These are phyloP conservation scores for Pantherophis guttatus DNA, from an alignment of 2,113 vertebrate genomes.

Conservation along the genomic window DNA sequence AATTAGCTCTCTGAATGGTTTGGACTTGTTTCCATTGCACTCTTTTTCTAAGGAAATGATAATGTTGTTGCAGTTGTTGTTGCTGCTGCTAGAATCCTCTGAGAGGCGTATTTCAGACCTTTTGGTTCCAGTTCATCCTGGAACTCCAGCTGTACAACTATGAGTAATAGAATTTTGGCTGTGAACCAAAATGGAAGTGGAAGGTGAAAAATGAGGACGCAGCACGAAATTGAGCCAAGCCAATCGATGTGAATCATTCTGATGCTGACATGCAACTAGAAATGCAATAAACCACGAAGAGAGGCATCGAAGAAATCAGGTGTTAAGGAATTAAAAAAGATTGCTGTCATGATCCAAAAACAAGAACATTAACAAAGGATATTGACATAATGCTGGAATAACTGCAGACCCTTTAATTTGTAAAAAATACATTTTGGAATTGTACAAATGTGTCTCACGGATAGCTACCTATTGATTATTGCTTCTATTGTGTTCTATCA, in stretches of 20 bases:
- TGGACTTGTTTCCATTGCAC: not conserved
- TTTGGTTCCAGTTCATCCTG: not conserved
- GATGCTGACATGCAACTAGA: not conserved
- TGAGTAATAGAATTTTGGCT: conserved; percentile 36
- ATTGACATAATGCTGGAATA: conserved; percentile 5
- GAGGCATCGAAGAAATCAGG: not conserved
- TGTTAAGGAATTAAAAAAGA: not conserved
- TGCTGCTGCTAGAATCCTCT: rapidly evolving
- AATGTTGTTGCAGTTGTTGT: not conserved
- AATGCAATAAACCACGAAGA: conserved; percentile 16
- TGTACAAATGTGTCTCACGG: not conserved
- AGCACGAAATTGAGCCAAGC: conserved; percentile 33
- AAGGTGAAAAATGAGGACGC: conserved; percentile 27
- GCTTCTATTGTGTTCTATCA: not conserved
- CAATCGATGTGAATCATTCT: conserved; percentile 39
- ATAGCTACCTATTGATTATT: not conserved
- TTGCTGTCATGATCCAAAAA: not conserved
- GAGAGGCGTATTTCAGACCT: not conserved
- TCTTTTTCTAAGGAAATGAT: not conserved
- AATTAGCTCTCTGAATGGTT: not conserved
- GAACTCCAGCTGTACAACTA: not conserved
- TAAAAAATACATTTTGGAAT: not conserved
- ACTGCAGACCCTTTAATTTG: not conserved
- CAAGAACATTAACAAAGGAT: not conserved
- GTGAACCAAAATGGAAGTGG: conserved; percentile 18